Evolutionary conservation across 2,113 vertebrate species (phyloP), one percentile per base, ranked within the genome.

Genomic region (Thalassoma bifasciatum): DNA sequence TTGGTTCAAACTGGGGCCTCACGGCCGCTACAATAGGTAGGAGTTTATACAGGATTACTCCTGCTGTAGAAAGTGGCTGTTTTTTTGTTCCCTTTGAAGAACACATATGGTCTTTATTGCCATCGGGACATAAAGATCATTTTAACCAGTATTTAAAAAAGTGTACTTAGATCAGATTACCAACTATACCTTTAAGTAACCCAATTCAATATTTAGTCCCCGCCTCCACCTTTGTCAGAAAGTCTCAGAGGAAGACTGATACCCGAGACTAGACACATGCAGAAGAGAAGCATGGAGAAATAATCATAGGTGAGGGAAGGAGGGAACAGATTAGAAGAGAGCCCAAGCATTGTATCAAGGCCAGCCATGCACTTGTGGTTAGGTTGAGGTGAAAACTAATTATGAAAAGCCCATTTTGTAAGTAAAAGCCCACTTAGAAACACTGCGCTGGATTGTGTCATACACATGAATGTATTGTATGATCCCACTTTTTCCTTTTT

Each of bases 181-280:
- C n/a, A n/a, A n/a, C n/a, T n/a, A n/a, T n/a, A n/a, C n/a, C n/a
- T n/a, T n/a, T n/a, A n/a, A n/a, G 80, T 60, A 89, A 87, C 85
- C 90, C 84, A 86, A 66, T 26, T 83, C 81, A 85, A 68, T 63
- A 76, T 83, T 90, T 79, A 58, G 53, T 69, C 73, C 72, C 58
- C 68, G 53, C 58, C 51, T 17, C 61, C 9, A 30, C 54, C 19
- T 49, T 8, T n/a, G 61, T 72, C 83, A 84, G 59, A 72, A 77
- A 52, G 37, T 68, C 64, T 75, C 66, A 67, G 77, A 34, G 11
- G 68, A 49, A 40, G 64, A 66, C 47, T 16, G 46, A 86, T 69
- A 67, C 54, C 71, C 57, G 66, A 60, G 75, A 77, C 51, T 60
- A 86, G 72, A 72, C 72, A 65, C 77, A 80, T 23, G 47, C 72